Percentiles rank a stretch among this genome's conserved stretches.
Evolutionary conservation across 2,888 invertebrate genomes (phyloP).

Genomic region (Pandemis corylana): DNA sequence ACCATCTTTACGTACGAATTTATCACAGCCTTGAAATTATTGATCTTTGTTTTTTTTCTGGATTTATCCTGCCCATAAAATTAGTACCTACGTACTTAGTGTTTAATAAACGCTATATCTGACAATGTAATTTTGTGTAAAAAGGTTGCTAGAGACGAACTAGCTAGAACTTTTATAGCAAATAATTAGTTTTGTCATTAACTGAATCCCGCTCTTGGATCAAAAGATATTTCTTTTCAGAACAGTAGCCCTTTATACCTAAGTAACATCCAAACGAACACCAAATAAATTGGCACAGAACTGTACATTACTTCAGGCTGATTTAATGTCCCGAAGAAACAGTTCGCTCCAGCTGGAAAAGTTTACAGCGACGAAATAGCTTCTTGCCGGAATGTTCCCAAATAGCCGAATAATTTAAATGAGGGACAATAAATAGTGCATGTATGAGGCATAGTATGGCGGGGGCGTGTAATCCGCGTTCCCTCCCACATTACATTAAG

Average conservation of each 20-base stretch:
- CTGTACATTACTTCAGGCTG: background rate
- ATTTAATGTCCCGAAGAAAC: conserved; percentile 18
- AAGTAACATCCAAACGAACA: background rate
- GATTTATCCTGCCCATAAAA: too few species aligned
- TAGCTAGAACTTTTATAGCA: too few species aligned
- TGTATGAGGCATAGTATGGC: conserved; percentile 43
- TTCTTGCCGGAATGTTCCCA: conserved; percentile 33
- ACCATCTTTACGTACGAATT: too few species aligned
- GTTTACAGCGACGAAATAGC: conserved; percentile 29
- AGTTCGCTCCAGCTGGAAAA: conserved; percentile 18
- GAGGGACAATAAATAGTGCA: conserved; percentile 38
- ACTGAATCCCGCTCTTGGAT: background rate
- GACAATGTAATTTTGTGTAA: background rate
- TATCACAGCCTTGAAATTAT: too few species aligned
- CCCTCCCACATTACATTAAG: conserved; percentile 58
- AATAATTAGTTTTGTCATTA: background rate
- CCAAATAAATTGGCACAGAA: conserved; percentile 1
- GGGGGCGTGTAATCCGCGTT: conserved; percentile 55
- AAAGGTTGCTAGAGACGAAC: background rate
- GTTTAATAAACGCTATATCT: too few species aligned
- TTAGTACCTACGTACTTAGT: too few species aligned
- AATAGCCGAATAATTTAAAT: conserved; percentile 41
- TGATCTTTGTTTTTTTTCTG: too few species aligned
- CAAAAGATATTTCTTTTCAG: background rate
- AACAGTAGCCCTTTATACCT: background rate